Evolutionary conservation across 2,888 invertebrate species (phyloP).

Genomic region (Orthonevra nobilis): DNA sequence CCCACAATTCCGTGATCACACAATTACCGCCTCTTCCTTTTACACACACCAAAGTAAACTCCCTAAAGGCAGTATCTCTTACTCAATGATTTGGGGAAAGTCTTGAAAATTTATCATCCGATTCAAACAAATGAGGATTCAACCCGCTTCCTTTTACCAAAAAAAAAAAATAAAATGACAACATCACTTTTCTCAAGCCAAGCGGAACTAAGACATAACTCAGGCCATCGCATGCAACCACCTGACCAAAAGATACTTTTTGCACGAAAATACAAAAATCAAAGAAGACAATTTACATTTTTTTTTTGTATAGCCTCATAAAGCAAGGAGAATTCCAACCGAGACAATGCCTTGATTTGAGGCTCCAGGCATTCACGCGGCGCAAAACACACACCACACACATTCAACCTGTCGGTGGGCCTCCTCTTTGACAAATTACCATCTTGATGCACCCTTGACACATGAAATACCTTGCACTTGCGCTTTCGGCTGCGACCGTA

Average conservation of each 20-base stretch:
- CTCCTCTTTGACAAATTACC: conserved; percentile 70
- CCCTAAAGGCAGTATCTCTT: conserved; percentile 49
- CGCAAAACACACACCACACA: conserved; percentile 47
- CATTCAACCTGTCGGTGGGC: conserved; percentile 56
- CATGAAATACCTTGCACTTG: conserved; percentile 68
- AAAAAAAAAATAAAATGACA: conserved; percentile 8
- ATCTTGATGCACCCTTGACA: conserved; percentile 71
- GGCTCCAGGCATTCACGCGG: conserved; percentile 52
- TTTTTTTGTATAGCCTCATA: not conserved
- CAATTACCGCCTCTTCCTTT: conserved; percentile 20
- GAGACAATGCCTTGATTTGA: conserved; percentile 60
- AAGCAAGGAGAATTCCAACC: conserved; percentile 18
- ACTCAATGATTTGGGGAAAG: conserved; percentile 64
- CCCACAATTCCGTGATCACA: conserved; percentile 1
- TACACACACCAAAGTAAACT: conserved; percentile 21
- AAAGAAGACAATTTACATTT: conserved; percentile 51
- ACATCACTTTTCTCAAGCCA: conserved; percentile 44
- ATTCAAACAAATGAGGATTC: conserved; percentile 64
- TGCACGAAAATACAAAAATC: too few species aligned
- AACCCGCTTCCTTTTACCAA: conserved; percentile 31
- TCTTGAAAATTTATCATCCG: conserved; percentile 69
- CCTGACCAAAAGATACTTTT: conserved; percentile 53
- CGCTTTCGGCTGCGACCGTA: conserved; percentile 57
- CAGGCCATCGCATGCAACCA: conserved; percentile 15
- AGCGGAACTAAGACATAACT: conserved; percentile 60